Evolutionary conservation across 2,113 vertebrate species (phyloP).

Genomic region (Nibea coibor): DNA sequence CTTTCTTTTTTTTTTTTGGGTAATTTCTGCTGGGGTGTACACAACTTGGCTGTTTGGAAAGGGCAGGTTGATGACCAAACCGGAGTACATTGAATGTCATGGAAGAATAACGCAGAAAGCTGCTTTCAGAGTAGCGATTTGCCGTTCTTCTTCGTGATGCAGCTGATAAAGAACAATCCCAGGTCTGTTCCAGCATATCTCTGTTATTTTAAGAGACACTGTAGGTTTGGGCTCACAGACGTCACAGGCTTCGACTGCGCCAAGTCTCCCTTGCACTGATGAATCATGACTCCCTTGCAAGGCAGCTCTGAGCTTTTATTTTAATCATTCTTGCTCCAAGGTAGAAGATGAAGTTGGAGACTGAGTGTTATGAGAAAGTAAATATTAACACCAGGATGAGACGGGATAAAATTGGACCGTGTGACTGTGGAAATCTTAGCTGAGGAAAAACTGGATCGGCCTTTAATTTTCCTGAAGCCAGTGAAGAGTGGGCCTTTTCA

Average conservation of each 20-base stretch:
- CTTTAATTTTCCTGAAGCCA: neutral
- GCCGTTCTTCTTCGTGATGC: constrained; percentile 10
- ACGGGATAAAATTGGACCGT: neutral
- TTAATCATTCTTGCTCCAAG: constrained; percentile 12
- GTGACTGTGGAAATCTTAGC: neutral
- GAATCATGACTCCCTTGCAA: constrained; percentile 43
- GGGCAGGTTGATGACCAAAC: constrained; percentile 79
- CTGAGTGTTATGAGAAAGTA: constrained; percentile 6
- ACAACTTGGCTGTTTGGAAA: constrained; percentile 49
- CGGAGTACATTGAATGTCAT: constrained; percentile 22
- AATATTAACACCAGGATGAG: constrained; percentile 17
- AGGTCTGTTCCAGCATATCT: constrained; percentile 17
- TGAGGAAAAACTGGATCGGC: neutral
- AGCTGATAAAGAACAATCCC: constrained; percentile 27
- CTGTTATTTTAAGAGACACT: constrained; percentile 59
- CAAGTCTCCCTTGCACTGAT: constrained; percentile 50
- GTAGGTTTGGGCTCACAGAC: constrained; percentile 53
- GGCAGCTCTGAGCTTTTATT: constrained; percentile 46
- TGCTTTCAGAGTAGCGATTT: neutral
- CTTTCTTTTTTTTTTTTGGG: constrained; percentile 21
- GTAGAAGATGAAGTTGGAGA: constrained; percentile 13
- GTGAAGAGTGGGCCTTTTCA: neutral
- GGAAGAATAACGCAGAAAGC: constrained; percentile 1
- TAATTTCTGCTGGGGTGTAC: constrained; percentile 43
- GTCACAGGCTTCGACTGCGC: constrained; percentile 47